Percentiles rank a stretch among this genome's conserved stretches.
Evolutionary conservation across 37 sponge, comb jelly and placozoan species (phyloP).

Genomic region (Eunapius fragilis): DNA sequence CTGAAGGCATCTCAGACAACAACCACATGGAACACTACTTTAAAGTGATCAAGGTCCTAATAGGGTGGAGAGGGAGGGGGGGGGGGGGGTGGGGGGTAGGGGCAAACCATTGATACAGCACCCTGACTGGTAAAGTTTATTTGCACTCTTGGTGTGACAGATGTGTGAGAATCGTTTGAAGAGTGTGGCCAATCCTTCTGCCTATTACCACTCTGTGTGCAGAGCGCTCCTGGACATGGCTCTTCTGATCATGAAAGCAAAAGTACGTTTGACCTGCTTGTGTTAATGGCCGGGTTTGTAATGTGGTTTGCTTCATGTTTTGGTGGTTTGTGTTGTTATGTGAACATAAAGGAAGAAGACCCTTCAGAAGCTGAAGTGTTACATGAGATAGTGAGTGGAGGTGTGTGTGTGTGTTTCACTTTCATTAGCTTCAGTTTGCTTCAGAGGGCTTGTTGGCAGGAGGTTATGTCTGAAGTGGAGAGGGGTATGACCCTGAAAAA

Average conservation of each 20-base stretch:
- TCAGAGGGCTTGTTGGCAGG: not conserved
- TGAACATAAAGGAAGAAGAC: too few relatives aligned
- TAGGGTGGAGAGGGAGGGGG: not conserved
- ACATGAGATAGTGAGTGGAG: too few relatives aligned
- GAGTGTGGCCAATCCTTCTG: not conserved
- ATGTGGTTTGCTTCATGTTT: too few relatives aligned
- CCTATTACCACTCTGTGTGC: slow-evolving; percentile 15
- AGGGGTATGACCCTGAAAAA: not conserved
- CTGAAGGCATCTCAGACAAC: too few relatives aligned
- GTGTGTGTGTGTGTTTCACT: too few relatives aligned
- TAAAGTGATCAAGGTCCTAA: too few relatives aligned
- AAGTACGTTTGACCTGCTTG: too few relatives aligned
- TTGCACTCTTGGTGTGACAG: not conserved
- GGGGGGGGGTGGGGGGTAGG: slow-evolving; percentile 1
- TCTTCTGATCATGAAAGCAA: not conserved
- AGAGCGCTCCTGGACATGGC: slow-evolving; percentile 24
- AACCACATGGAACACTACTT: too few relatives aligned
- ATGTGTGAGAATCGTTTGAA: slow-evolving; percentile 3
- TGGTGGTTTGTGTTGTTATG: too few relatives aligned
- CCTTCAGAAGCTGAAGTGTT: too few relatives aligned
- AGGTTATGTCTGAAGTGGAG: not conserved
- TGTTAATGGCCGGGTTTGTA: too few relatives aligned
- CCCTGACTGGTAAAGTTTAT: not conserved
- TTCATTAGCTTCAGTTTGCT: not conserved
- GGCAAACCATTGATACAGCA: too few relatives aligned